Conservation (phyloP, 2,888 invertebrate species). For the Apamea monoglypha region DNA sequence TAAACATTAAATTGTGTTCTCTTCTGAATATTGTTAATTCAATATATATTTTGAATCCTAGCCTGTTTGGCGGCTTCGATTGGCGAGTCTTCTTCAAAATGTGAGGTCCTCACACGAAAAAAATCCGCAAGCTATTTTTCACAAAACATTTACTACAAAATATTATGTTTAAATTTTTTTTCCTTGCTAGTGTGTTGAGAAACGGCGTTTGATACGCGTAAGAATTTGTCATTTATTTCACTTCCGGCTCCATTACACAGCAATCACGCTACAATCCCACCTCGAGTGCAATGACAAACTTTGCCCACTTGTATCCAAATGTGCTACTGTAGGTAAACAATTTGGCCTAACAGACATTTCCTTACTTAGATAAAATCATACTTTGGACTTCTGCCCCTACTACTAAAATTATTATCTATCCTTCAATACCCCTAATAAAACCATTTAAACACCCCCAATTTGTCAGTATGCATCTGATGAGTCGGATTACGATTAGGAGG, state of each 20-base stretch:
- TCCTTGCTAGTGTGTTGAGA: neutral
- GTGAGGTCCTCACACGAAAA: too few relatives aligned
- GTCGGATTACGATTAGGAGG: constrained; percentile 10
- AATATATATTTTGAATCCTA: neutral
- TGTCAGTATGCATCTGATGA: constrained; percentile 5
- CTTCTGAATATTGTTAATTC: too few relatives aligned
- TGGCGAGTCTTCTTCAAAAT: neutral
- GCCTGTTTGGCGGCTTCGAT: neutral
- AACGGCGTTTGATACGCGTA: neutral
- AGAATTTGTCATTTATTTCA: neutral
- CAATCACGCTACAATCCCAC: neutral
- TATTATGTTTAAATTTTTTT: neutral
- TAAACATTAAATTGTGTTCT: neutral
- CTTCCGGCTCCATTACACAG: neutral
- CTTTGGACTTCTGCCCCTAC: neutral
- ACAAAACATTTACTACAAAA: neutral
- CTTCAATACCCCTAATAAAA: neutral
- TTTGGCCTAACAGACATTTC: neutral
- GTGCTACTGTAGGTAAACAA: neutral
- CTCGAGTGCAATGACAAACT: neutral
- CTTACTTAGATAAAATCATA: neutral
- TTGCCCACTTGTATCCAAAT: too few relatives aligned
- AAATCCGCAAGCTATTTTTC: neutral
- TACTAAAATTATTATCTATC: neutral
- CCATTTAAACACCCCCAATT: neutral